Evolutionary conservation across 2,797 vertebrate genomes (phyloP), one percentile per base, ranked within the genome.

Genomic region (Parambassis ranga): DNA sequence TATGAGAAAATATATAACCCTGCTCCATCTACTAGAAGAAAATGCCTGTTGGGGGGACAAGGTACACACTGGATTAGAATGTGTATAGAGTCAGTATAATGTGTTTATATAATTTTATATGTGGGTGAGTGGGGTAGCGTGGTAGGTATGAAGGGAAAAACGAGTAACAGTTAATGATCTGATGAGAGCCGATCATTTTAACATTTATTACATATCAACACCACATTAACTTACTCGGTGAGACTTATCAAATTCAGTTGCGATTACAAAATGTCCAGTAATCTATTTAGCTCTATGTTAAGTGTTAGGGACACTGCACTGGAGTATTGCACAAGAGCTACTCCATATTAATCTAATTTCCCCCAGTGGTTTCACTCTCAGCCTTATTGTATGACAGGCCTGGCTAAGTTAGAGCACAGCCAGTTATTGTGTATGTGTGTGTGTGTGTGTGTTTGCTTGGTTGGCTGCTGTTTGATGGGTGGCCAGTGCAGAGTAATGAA

Each of bases 1-100:
- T 99, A 98, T 8, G 96, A 98, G 87, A 95, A 97, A 55, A 94
- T 89, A 76, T 95, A 96, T 78, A 99, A 83, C 5, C 95, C 96
- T 36, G 94, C 93, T 75, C 96, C 96, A 60, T 98, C 96, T 65
- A 96, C 93, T 3, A 99, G 91, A 64, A 99, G 93, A 89, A 98
- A 96, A 89, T 95, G 93, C 76, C 97, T 99, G 58, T 3, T 51
- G 33, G 6, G 7, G 10, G 65, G 31, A 33, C 9, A 16, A 50
- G 5, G n/a, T 13, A 39, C 1, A 22, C 27, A 61, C 49, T 4
- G 4, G 7, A 32, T 62, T 10, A 49, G 22, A 51, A 38, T 3
- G 1, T 19, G 20, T 36, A 46, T 19, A 32, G 30, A 18, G 43
- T 19, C 2, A 16, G 10, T 3, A 23, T 14, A 23, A 8, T 10